Base-by-base conservation (phyloP, 2,113 vertebrate species). In the Aleadryas rufinucha region DNA sequence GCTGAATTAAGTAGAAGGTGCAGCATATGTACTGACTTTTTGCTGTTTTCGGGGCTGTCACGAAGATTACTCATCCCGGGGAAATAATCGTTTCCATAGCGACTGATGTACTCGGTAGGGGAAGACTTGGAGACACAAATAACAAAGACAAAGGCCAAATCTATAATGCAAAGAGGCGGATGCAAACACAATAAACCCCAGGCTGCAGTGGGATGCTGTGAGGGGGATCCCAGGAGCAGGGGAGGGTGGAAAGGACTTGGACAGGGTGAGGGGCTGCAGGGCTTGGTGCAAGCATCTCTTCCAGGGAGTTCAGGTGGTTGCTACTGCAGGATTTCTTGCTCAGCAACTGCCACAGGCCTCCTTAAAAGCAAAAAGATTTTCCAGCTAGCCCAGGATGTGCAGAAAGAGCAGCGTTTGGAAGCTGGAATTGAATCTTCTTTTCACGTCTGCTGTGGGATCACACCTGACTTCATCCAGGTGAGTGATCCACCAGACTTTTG, bases 61-160 rank as follows among this genome's bases (percentile, higher is more conserved):
- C 50, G 16, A 92, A 86, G 83, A 92, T 95, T 94, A 92, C 89
- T 95, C 91, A 89, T 77, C 70, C 42, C 35, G 44, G 59, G 42
- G 71, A 86, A 94, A 95, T 95, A 96, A 95, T 87, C 45, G 91
- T 96, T 96, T 89, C 97, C 92, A 97, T 97, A 85, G 95, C 78
- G 83, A 97, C 96, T 79, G 68, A 94, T 87, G 90, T 79, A 70
- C 63, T 95, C 70, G 47, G 54, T 50, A 68, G 53, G 82, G 78
- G 45, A 84, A 88, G 88, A 93, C 65, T 30, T 76, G 56, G 71
- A 93, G 86, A 52, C 57, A 82, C 71, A 94, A 94, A 95, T 91
- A 91, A 89, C 60, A 65, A 87, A 90, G 89, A 84, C 87, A 95
- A 95, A 96, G 87, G 87, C 82, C 93, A 92, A 69, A 94, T 71